Percentiles rank a stretch among this genome's conserved stretches.
Evolutionary conservation across 2,888 invertebrate species (phyloP).

Genomic region (Catocala nupta): DNA sequence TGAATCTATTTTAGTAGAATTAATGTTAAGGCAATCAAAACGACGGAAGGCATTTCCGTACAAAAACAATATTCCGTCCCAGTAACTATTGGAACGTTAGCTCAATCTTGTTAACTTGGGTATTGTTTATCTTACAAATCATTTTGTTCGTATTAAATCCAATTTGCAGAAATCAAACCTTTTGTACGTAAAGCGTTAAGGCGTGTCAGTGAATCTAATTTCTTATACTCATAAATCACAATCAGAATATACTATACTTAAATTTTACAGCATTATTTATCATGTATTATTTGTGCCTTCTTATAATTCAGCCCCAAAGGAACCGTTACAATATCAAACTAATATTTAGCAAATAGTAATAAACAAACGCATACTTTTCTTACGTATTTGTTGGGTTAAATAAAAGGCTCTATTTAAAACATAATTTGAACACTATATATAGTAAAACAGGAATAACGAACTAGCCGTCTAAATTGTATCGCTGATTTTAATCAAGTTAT

Average conservation of each 20-base stretch:
- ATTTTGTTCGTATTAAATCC: conserved; percentile 29
- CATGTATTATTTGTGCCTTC: too few relatives aligned
- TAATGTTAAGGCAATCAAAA: background rate
- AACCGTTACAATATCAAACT: too few relatives aligned
- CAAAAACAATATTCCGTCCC: conserved; percentile 19
- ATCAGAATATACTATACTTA: conserved; percentile 6
- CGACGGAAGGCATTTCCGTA: conserved; percentile 2
- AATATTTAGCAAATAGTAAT: too few relatives aligned
- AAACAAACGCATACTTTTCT: too few relatives aligned
- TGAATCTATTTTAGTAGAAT: background rate
- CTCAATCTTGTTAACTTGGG: conserved; percentile 31
- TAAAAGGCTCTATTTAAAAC: too few relatives aligned
- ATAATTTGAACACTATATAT: too few relatives aligned
- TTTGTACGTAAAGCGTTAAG: conserved; percentile 26
- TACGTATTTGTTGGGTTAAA: too few relatives aligned
- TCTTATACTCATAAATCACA: conserved; percentile 1
- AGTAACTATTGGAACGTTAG: conserved; percentile 21
- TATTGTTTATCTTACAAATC: conserved; percentile 33
- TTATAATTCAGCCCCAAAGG: too few relatives aligned
- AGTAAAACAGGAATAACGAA: too few relatives aligned
- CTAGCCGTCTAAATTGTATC: too few relatives aligned
- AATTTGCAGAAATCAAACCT: conserved; percentile 31
- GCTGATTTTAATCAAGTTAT: too few relatives aligned
- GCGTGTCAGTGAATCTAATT: conserved; percentile 17
- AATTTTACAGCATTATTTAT: background rate